phyloP scores from a whole-genome alignment of 2,113 vertebrate species.

The Anser cygnoides region DNA sequence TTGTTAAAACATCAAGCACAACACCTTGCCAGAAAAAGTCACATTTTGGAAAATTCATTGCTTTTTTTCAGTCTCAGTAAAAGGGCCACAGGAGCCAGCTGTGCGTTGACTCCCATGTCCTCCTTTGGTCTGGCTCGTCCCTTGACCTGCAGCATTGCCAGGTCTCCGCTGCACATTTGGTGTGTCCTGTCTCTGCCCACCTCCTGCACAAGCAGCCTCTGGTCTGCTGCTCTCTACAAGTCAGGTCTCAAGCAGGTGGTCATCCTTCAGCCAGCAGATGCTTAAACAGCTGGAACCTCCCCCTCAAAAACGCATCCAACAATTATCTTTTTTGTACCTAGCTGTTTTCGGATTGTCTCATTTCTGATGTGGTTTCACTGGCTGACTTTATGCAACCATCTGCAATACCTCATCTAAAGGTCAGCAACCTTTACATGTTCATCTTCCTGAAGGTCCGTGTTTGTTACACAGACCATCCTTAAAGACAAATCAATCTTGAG shows the following conservation, averaged over 20 bases:
- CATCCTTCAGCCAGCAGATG: background rate
- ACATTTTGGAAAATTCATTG: background rate
- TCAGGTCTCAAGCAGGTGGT: background rate
- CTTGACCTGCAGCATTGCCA: background rate
- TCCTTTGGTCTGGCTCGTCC: background rate
- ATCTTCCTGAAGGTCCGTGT: background rate
- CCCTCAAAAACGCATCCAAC: background rate
- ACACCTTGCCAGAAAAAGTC: background rate
- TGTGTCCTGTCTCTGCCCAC: background rate
- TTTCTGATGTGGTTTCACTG: background rate
- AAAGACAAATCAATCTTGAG: background rate
- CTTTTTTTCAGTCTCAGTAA: background rate
- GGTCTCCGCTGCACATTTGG: background rate
- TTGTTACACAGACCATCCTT: background rate
- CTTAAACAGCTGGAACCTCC: background rate
- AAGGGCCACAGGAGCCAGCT: background rate
- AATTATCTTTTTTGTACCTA: background rate
- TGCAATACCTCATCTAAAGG: background rate
- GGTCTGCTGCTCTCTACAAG: background rate
- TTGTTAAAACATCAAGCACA: background rate
- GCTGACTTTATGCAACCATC: background rate
- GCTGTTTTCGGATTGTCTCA: background rate
- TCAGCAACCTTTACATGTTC: background rate
- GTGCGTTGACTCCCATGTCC: accelerated
- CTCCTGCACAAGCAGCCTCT: background rate